A percentile compares a stretch with the other conserved stretches of the same genome.
phyloP scores from a whole-genome alignment of 2,888 invertebrate species.

The Sympetrum striolatum region DNA sequence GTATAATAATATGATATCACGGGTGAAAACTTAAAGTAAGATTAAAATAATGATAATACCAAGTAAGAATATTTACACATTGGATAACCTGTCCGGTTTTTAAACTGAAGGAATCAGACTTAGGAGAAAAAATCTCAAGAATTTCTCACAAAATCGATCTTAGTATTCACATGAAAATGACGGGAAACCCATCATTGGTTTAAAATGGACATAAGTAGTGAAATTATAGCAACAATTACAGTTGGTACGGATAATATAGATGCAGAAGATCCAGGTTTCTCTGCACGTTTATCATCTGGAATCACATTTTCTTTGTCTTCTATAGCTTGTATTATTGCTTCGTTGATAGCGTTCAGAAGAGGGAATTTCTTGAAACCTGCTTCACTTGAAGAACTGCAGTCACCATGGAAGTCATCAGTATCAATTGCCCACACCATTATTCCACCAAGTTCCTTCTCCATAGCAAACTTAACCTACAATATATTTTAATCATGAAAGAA shows the following conservation, averaged over 20 bases:
- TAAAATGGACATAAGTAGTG: not conserved
- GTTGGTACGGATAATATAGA: not conserved
- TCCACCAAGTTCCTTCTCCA: constrained; percentile 73
- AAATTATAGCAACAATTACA: not conserved
- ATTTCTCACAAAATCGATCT: not conserved
- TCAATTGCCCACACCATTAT: constrained; percentile 91
- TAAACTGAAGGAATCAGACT: not conserved
- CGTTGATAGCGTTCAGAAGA: constrained; percentile 75
- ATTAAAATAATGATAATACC: not conserved
- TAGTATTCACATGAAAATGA: not conserved
- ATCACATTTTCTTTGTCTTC: constrained; percentile 53
- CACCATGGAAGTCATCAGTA: constrained; percentile 83
- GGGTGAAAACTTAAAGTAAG: not conserved
- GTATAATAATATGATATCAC: not conserved
- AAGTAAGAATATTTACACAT: not conserved
- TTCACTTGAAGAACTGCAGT: constrained; percentile 60
- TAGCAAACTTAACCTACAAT: constrained; percentile 60
- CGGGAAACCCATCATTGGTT: not conserved
- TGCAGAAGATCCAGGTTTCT: not conserved
- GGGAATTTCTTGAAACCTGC: constrained; percentile 66
- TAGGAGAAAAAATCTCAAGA: not conserved
- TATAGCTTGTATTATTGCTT: constrained; percentile 66
- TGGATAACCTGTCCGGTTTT: not conserved
- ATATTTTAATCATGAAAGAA: not conserved
- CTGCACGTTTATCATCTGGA: not conserved